These are phyloP conservation scores for Gymnoscelis rufifasciata DNA, from an alignment of 2,888 invertebrate genomes.

Conservation along the genomic window DNA sequence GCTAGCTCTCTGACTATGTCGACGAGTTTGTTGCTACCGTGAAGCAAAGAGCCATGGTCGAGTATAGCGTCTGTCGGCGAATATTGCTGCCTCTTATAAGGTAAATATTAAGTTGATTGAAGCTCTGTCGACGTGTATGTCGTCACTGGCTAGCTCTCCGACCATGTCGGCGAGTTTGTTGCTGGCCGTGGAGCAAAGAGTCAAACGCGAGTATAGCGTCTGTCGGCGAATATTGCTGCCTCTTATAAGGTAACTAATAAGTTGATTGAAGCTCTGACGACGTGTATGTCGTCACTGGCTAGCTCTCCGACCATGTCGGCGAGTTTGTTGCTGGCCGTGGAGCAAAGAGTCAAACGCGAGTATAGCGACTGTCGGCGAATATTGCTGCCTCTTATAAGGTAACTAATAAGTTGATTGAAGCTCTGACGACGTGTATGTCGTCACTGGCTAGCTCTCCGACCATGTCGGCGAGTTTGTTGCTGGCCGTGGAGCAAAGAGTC, in stretches of 20 bases:
- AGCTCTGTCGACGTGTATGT: too few relatives aligned
- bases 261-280: too few relatives aligned
- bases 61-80: conserved; percentile 15
- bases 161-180: too few relatives aligned
- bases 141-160: too few relatives aligned
- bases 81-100: conserved; percentile 51
- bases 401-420: background rate
- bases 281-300: too few relatives aligned
- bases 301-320: too few relatives aligned
- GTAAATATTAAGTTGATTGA: conserved; percentile 31
- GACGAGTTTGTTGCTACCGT: conserved; percentile 34
- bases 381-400: conserved; percentile 54
- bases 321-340: background rate
- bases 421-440: too few relatives aligned
- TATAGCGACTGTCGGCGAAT: conserved; percentile 30
- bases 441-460: too few relatives aligned
- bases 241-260: conserved; percentile 42
- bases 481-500: too few relatives aligned
- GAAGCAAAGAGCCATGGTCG: conserved; percentile 23
- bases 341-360: too few relatives aligned
- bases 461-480: too few relatives aligned
- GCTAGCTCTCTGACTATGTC: conserved; percentile 19
- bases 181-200: background rate
- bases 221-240: conserved; percentile 43
- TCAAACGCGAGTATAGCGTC: too few relatives aligned